Evolutionary conservation across 2,797 vertebrate genomes (phyloP).

Genomic region (Trematomus bernacchii): DNA sequence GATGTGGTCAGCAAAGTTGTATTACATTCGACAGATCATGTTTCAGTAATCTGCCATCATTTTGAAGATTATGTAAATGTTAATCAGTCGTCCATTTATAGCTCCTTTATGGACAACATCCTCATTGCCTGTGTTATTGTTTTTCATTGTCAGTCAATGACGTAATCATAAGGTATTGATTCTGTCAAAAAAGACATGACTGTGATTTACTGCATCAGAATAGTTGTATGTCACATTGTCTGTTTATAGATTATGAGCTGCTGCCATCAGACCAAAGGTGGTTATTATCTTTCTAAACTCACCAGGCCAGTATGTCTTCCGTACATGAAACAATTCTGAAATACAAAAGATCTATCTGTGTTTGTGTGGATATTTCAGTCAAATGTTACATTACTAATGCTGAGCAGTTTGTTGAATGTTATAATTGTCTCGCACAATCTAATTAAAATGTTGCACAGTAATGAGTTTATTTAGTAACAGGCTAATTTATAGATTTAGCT

Average conservation of each 20-base stretch:
- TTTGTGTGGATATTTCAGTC: background rate
- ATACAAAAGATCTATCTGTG: conserved; percentile 2
- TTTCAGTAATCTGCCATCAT: conserved; percentile 33
- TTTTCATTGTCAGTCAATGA: background rate
- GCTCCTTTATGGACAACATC: background rate
- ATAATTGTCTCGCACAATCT: background rate
- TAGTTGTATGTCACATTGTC: background rate
- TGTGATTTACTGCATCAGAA: background rate
- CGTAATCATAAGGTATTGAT: background rate
- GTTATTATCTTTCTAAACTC: conserved; percentile 36
- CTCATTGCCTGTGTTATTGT: background rate
- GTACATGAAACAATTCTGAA: background rate
- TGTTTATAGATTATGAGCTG: background rate
- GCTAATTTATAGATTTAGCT: background rate
- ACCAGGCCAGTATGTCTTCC: background rate
- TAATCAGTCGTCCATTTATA: background rate
- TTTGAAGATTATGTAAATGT: conserved; percentile 2
- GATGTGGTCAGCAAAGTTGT: conserved; percentile 11
- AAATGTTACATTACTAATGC: background rate
- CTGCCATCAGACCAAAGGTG: background rate
- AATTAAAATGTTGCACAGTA: background rate
- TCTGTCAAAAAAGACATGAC: background rate
- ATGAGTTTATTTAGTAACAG: too few species aligned
- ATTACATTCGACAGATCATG: conserved; percentile 27
- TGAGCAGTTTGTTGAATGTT: background rate